These are phyloP conservation scores for Xanthia togata DNA, from an alignment of 2,888 invertebrate species.

Conservation along the genomic window DNA sequence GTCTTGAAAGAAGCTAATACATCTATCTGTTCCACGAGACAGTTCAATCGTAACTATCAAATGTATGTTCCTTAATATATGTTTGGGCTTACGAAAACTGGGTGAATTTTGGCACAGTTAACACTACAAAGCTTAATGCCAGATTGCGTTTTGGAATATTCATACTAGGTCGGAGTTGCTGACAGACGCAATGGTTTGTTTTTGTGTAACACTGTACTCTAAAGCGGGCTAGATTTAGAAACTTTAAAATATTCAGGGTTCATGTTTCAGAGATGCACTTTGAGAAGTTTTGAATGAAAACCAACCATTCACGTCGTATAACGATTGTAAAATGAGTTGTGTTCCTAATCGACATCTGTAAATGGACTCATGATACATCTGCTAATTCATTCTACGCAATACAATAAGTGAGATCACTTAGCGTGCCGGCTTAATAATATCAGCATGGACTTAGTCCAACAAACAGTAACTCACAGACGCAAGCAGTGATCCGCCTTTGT, in stretches of 20 bases:
- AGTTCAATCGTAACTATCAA: slow-evolving; percentile 19
- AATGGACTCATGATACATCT: slow-evolving; percentile 28
- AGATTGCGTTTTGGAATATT: slow-evolving; percentile 28
- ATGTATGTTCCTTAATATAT: slow-evolving; percentile 28
- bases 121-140: slow-evolving; percentile 26
- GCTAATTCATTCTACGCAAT: slow-evolving; percentile 38
- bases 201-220: not conserved
- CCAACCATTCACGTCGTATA: not conserved
- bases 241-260: not conserved
- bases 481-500: slow-evolving; percentile 3
- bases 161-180: slow-evolving; percentile 20
- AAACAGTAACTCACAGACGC: slow-evolving; percentile 23
- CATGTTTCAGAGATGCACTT: not conserved
- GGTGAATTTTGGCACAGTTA: slow-evolving; percentile 52
- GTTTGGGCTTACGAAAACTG: slow-evolving; percentile 31
- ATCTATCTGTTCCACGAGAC: slow-evolving; percentile 1
- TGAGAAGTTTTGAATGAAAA: not conserved
- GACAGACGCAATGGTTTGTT: slow-evolving; percentile 17
- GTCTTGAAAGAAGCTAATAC: slow-evolving; percentile 11
- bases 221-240: not conserved
- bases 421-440: slow-evolving; percentile 11
- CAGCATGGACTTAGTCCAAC: slow-evolving; percentile 19
- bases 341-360: slow-evolving; percentile 25
- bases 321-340: slow-evolving; percentile 10
- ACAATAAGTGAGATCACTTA: slow-evolving; percentile 43